These are phyloP conservation scores for Microcebus ravelobensis DNA, from an alignment of 2,113 vertebrate species.

Conservation along the genomic window DNA sequence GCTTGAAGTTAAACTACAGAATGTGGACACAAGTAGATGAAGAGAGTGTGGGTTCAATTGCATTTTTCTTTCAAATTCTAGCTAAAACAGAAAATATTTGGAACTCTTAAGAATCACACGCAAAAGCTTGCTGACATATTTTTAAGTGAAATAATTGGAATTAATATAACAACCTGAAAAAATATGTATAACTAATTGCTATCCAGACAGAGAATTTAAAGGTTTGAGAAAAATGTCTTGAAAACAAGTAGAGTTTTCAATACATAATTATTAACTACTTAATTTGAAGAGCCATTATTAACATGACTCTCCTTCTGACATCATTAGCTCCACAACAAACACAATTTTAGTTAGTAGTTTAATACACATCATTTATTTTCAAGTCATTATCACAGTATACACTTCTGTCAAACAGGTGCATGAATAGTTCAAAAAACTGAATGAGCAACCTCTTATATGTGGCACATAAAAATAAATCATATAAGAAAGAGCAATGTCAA, in stretches of 20 bases:
- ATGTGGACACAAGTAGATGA: background rate
- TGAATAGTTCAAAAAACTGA: background rate
- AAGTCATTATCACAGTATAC: background rate
- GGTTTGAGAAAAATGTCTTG: background rate
- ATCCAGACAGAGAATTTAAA: background rate
- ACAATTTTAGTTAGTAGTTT: background rate
- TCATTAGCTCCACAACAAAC: background rate
- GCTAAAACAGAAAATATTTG: background rate
- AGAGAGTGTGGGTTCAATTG: background rate
- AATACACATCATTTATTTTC: background rate
- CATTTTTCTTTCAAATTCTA: background rate
- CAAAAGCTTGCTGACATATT: background rate
- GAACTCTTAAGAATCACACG: background rate
- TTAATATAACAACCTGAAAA: background rate
- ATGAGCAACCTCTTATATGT: background rate
- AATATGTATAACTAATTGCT: background rate
- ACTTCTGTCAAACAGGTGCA: background rate
- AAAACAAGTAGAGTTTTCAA: background rate
- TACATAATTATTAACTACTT: background rate
- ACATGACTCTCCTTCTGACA: background rate
- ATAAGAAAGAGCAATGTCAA: background rate
- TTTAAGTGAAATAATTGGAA: background rate
- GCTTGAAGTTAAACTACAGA: background rate
- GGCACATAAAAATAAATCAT: background rate
- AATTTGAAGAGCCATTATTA: background rate